Evolutionary conservation across 2,888 invertebrate genomes (phyloP), one percentile per base, ranked within the genome.

Genomic region (Napeogenes inachia): DNA sequence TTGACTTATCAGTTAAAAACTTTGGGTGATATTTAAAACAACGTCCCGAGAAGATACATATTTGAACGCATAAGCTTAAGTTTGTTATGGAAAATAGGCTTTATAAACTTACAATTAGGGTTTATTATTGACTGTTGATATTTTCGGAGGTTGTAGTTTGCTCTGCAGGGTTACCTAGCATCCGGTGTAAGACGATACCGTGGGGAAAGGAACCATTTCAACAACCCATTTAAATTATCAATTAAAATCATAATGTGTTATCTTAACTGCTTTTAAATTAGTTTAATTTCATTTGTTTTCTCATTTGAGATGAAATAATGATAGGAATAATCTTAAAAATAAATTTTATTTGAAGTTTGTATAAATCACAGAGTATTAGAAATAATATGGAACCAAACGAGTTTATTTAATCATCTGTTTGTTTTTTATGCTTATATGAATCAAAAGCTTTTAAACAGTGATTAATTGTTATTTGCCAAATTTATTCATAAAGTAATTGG

Each of bases 161-260:
- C 74, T 74, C 73, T 79, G 79, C 81, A 79, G 83, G 81, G 85
- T 82, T 80, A 81, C 79, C 75, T 77, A 78, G 74, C 81, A 86
- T 88, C 87, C 87, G 85, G 87, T 84, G 87, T 86, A 88, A 88
- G 76, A 66, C 78, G 82, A 87, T 80, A 84, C 81, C 88, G 87
- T 87, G 87, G 88, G 88, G 88, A 87, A 85, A 79, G 75, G 69
- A 73, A 71, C 70, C 75, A 77, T 80, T 81, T 79, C 69, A 73
- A 74, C 75, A 74, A 74, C 70, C 75, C 77, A 78, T 73, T 66
- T 33, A 66, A 57, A 62, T 46, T 61, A 61, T 57, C 62, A 56
- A 60, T 65, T 62, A 46, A 57, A 58, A 60, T 60, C 35, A 59
- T 64, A 64, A 57, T 58, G 45, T 53, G 21, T 38, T 38, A 38